Percentiles rank a stretch among this genome's conserved stretches.
Evolutionary conservation across 2,888 invertebrate genomes (phyloP).

Genomic region (Caenorhabditis virilis): DNA sequence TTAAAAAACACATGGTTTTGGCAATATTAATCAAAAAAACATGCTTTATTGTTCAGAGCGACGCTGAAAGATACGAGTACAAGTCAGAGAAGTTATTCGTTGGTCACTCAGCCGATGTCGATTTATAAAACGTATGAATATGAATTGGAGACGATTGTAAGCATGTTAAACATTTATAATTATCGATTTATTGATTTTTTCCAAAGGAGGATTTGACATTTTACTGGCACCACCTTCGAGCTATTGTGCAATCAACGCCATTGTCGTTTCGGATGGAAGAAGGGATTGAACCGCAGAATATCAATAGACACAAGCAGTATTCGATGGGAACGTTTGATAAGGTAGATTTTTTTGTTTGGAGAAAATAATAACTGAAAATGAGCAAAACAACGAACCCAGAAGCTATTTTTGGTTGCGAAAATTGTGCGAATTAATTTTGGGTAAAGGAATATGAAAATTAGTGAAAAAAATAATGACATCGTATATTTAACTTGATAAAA

Average conservation of each 20-base stretch:
- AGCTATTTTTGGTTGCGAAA: no score
- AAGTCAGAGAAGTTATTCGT: slow-evolving; percentile 50
- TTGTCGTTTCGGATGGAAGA: slow-evolving; percentile 41
- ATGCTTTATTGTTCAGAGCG: no score
- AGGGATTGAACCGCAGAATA: slow-evolving; percentile 6
- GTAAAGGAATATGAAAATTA: no score
- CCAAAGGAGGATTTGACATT: slow-evolving; percentile 31
- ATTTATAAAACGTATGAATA: slow-evolving; percentile 50
- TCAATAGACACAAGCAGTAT: slow-evolving; percentile 28
- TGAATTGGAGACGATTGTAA: slow-evolving; percentile 28
- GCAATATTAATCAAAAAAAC: no score
- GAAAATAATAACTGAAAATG: no score
- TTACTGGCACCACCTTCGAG: slow-evolving; percentile 64
- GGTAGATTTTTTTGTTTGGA: no score
- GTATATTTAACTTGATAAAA: no score
- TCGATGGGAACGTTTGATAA: slow-evolving; percentile 34
- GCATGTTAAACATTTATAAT: no score
- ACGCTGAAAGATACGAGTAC: slow-evolving; percentile 61
- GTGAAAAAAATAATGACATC: no score
- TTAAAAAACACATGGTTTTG: no score
- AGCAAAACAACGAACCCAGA: no score
- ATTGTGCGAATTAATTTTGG: no score
- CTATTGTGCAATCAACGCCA: slow-evolving; percentile 58
- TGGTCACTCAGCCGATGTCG: slow-evolving; percentile 44
- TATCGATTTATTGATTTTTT: neutral